phyloP scores from a whole-genome alignment of 2,113 vertebrate species.

The Nematolebias whitei region DNA sequence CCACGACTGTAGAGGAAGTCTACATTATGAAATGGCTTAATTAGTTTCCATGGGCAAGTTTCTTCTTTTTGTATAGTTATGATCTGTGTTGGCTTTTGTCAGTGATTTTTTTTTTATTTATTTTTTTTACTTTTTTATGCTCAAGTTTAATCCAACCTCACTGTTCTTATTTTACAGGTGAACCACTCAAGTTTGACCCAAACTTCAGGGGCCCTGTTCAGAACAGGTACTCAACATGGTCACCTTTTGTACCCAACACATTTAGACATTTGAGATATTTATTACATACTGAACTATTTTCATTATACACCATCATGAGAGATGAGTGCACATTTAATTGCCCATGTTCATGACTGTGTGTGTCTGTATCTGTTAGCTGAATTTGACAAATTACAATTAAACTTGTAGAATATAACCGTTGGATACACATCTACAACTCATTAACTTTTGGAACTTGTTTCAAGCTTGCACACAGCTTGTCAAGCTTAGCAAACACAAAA shows the following conservation, averaged over 20 bases:
- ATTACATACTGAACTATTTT: too few relatives aligned
- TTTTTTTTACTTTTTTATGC: background rate
- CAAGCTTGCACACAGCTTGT: too few relatives aligned
- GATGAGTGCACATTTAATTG: too few relatives aligned
- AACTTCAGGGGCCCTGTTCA: constrained; percentile 91
- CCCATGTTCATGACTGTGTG: too few relatives aligned
- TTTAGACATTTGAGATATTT: background rate
- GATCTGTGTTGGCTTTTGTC: background rate
- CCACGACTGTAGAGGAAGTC: background rate
- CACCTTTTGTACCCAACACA: background rate
- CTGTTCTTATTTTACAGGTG: constrained; percentile 84
- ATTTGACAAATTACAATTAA: too few relatives aligned
- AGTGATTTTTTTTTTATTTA: background rate
- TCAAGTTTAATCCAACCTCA: constrained; percentile 4
- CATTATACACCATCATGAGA: too few relatives aligned
- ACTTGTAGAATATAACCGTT: too few relatives aligned
- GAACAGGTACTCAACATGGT: constrained; percentile 83
- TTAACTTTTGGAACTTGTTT: too few relatives aligned
- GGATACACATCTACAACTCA: too few relatives aligned
- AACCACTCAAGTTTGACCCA: constrained; percentile 88
- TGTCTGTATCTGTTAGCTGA: too few relatives aligned
- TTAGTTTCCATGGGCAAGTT: constrained; percentile 21
- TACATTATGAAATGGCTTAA: constrained; percentile 31
- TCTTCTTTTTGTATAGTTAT: background rate
- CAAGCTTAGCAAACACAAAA: too few relatives aligned